These are phyloP conservation scores for Rhodophaea formosa DNA, from an alignment of 2,888 invertebrate genomes.

Conservation along the genomic window DNA sequence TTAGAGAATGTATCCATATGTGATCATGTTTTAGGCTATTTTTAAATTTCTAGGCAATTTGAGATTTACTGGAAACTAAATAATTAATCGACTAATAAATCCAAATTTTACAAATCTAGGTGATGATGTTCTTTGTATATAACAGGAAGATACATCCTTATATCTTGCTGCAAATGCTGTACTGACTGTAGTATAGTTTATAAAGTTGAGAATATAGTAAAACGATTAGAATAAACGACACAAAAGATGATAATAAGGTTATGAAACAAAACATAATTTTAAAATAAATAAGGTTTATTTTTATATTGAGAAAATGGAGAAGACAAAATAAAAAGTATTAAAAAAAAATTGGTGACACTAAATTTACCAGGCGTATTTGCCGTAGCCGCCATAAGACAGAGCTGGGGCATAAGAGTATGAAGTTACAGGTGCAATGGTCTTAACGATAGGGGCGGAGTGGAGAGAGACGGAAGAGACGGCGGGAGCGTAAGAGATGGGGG, in stretches of 20 bases:
- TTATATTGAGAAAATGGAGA: background rate
- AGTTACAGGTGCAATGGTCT: conserved; percentile 9
- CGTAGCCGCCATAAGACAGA: conserved; percentile 21
- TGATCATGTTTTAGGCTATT: too few species aligned
- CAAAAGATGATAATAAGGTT: background rate
- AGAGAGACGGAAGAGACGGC: conserved; percentile 15
- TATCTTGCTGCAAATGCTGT: too few species aligned
- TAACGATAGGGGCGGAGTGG: conserved; percentile 9
- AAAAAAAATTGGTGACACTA: background rate
- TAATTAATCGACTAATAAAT: too few species aligned
- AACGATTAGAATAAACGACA: background rate
- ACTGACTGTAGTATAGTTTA: too few species aligned
- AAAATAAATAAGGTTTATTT: background rate
- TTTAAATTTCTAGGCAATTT: too few species aligned
- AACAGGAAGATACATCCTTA: too few species aligned
- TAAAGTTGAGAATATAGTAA: too few species aligned
- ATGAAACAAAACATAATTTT: background rate
- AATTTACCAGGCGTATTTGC: conserved; percentile 50
- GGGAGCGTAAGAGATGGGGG: conserved; percentile 22
- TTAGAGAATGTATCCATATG: too few species aligned
- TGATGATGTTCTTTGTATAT: too few species aligned
- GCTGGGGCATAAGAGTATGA: conserved; percentile 9
- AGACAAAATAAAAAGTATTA: conserved; percentile 2
- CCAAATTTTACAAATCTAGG: too few species aligned
- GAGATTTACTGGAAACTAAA: too few species aligned